Conservation (phyloP, 2,797 vertebrate species). For the Anguilla pacifica region DNA sequence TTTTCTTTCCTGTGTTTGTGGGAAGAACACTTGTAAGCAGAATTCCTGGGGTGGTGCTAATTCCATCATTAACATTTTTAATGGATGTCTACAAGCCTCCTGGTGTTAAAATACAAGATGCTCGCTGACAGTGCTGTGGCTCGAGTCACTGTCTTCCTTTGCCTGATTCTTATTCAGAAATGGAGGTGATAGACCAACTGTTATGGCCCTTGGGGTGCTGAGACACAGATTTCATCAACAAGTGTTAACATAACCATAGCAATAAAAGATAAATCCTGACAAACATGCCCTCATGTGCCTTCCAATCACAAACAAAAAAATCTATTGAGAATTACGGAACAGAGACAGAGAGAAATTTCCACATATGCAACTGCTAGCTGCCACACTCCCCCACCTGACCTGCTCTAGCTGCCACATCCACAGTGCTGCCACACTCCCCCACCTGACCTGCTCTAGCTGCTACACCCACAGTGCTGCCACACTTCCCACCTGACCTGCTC, state of each 20-base stretch:
- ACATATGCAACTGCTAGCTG: too few relatives aligned
- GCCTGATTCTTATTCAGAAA: neutral
- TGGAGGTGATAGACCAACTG: neutral
- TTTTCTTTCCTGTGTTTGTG: neutral
- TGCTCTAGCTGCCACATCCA: too few relatives aligned
- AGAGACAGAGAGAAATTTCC: neutral
- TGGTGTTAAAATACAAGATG: neutral
- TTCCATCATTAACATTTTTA: neutral
- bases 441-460: too few relatives aligned
- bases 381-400: too few relatives aligned
- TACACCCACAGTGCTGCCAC: too few relatives aligned
- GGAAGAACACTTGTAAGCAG: neutral
- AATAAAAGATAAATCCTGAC: conserved; percentile 47
- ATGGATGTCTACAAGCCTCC: neutral
- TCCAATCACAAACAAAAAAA: conserved; percentile 5
- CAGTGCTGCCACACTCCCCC: too few relatives aligned
- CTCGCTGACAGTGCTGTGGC: neutral
- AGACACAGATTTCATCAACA: conserved; percentile 45
- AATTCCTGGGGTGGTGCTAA: neutral
- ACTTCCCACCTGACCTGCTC: too few relatives aligned
- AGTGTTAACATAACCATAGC: conserved; percentile 54
- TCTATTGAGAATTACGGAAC: neutral
- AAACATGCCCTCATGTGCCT: conserved; percentile 28
- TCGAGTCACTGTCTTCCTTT: neutral
- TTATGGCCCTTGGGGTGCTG: neutral